Evolutionary conservation across 2,113 vertebrate genomes (phyloP), one percentile per base, ranked within the genome.

Genomic region (Passerina amoena): DNA sequence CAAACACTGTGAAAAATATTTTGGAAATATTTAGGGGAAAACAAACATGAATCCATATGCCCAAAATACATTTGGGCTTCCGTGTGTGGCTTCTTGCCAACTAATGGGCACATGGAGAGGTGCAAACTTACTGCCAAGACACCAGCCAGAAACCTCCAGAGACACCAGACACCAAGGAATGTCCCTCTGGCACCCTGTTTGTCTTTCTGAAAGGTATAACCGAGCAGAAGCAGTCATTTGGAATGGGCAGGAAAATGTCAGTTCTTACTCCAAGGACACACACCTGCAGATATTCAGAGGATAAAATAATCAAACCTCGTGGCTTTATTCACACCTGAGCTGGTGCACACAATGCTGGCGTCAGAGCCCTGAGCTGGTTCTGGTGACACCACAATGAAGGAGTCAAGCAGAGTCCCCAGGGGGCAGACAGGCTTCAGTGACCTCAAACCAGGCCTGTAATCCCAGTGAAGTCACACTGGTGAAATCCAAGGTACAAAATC

Each of bases 341-440:
- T 51, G 42, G 19, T 20, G 31, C 50, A 64, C 38, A 44, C 30
- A 7, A 5, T 4, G 45, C 35, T 75, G 51, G 28, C 9, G 8
- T 24, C 57, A 57, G 30, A 69, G 10, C 37, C 37, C 61, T 38
- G 66, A 61, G 50, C 45, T 37, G 57, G 25, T 27, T 72, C 71
- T 86, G 30, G 15, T 10, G 17, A 56, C 33, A 44, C 56, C n/a
- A 3, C 1, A n/a, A 54, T 0, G 1, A 20, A 22, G 0, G 6
- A 75, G 12, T 3, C 35, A 70, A 68, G 45, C 22, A 83, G 48
- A 19, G 1, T 66, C 5, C n/a, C 28, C 31, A 48, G 10, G 19
- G 27, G 33, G 5, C 17, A 64, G n/a, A 68, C 25, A 66, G 33
- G 44, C 35, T 68, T 59, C 63, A 54, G 14, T 1, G 3, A 37